Conservation (phyloP, 1,140 invertebrate species). For the Heliconius nattereri region DNA sequence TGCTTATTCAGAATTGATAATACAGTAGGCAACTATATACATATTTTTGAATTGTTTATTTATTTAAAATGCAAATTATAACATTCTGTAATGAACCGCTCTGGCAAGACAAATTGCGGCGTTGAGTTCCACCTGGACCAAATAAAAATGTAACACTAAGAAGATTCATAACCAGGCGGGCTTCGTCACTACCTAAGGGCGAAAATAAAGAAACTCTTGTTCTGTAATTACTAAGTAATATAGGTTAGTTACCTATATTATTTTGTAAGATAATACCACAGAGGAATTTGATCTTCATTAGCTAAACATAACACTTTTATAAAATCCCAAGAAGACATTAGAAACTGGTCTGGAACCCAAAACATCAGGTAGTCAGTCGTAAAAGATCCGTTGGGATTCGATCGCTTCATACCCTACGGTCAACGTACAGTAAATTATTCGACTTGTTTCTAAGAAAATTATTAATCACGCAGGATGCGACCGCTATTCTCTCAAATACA, state of each 20-base stretch:
- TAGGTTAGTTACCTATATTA: too few relatives aligned
- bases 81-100: too few relatives aligned
- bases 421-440: constrained; percentile 3
- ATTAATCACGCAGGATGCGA: constrained; percentile 6
- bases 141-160: too few relatives aligned
- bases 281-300: neutral
- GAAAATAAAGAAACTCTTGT: too few relatives aligned
- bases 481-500: neutral
- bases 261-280: neutral
- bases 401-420: constrained; percentile 4
- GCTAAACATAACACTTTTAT: neutral
- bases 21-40: too few relatives aligned
- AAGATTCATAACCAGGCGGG: too few relatives aligned
- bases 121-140: too few relatives aligned
- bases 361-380: constrained; percentile 12
- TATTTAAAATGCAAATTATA: neutral
- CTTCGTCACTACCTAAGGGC: too few relatives aligned
- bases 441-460: constrained; percentile 10
- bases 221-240: too few relatives aligned
- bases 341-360: neutral
- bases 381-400: neutral
- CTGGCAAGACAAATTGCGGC: too few relatives aligned
- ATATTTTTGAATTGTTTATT: neutral
- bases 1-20: neutral
- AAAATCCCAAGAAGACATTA: neutral